These are phyloP conservation scores for Morelia viridis DNA, from an alignment of 2,797 vertebrate species.

Conservation along the genomic window DNA sequence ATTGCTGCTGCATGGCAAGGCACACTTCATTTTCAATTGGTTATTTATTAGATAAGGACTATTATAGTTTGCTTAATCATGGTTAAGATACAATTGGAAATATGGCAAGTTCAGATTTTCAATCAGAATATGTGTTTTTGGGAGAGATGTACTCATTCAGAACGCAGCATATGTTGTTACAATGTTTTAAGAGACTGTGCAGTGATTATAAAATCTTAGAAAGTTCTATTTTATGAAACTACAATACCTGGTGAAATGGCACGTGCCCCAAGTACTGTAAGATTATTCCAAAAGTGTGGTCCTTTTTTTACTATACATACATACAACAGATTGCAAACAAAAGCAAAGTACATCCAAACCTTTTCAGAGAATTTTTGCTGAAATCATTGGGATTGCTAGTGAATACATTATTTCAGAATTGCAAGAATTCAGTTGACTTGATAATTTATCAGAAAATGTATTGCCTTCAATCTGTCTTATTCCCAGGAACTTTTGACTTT, in stretches of 20 bases:
- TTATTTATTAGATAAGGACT: conserved; percentile 75
- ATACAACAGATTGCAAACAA: background rate
- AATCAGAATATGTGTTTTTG: conserved; percentile 36
- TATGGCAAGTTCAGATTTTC: conserved; percentile 57
- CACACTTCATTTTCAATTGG: conserved; percentile 83
- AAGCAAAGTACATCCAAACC: background rate
- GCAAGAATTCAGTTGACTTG: background rate
- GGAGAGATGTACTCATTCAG: conserved; percentile 23
- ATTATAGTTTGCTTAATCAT: conserved; percentile 74
- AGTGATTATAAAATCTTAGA: background rate
- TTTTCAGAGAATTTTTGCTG: background rate
- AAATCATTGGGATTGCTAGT: background rate
- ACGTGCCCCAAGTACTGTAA: background rate
- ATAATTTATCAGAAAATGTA: conserved; percentile 43
- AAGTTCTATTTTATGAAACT: conserved; percentile 3
- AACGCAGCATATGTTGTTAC: conserved; percentile 10
- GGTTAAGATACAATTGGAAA: conserved; percentile 66
- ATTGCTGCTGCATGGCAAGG: conserved; percentile 85
- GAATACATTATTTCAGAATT: background rate
- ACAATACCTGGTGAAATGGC: background rate
- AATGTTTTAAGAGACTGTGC: background rate
- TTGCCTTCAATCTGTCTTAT: conserved; percentile 34
- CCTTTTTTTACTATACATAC: background rate
- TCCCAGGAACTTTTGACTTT: conserved; percentile 31
- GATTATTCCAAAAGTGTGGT: conserved; percentile 35